Evolutionary conservation across 2,888 invertebrate species (phyloP).

Genomic region (Steinernema hermaphroditum): DNA sequence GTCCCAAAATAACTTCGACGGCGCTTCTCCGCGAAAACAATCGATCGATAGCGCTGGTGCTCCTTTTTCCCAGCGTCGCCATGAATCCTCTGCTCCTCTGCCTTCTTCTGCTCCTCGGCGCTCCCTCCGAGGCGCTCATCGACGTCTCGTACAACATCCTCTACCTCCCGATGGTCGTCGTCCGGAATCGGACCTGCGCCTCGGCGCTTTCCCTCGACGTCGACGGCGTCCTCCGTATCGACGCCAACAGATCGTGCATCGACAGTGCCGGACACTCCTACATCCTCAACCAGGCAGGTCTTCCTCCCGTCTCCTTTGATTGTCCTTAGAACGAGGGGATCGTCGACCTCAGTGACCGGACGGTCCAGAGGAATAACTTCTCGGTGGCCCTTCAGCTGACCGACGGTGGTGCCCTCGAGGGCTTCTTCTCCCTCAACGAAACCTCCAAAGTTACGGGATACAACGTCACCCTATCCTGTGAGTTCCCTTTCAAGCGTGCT

Average conservation of each 20-base stretch:
- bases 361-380: not conserved
- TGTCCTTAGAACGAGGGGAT: conserved; percentile 2
- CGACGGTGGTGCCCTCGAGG: not conserved
- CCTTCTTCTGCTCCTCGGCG: not conserved
- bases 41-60: not conserved
- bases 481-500: not conserved
- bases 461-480: not conserved
- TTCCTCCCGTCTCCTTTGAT: too few species aligned
- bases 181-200: not conserved
- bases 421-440: conserved; percentile 4
- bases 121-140: not conserved
- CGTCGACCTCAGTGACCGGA: not conserved
- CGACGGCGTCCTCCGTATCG: not conserved
- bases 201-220: not conserved
- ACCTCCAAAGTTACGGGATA: conserved; percentile 4
- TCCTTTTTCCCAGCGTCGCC: not conserved
- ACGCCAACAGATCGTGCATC: conserved; percentile 13
- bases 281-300: conserved; percentile 10
- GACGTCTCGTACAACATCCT: conserved; percentile 24
- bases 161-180: conserved; percentile 25
- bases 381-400: not conserved
- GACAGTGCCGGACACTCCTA: conserved; percentile 6
- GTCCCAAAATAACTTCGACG: not conserved
- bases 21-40: not conserved
- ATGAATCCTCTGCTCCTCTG: not conserved